Base-by-base conservation (phyloP, 2,797 vertebrate species). In the Hemibagrus guttatus region DNA sequence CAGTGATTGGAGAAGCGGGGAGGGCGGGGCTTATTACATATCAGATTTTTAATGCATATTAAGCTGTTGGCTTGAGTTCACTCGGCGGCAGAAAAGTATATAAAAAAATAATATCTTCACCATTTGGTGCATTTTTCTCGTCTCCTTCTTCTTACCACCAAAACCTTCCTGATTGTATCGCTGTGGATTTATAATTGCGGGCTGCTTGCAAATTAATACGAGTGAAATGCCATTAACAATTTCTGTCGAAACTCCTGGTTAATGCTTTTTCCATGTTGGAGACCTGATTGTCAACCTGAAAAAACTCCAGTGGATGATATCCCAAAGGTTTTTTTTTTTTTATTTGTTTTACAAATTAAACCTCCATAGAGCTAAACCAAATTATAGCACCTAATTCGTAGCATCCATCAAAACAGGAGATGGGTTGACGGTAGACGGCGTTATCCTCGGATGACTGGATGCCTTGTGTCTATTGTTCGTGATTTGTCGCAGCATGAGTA, bases 371-470 rank as follows among this genome's bases (percentile, higher is more conserved):
- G 35, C 66, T 56, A 35, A 85, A 87, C 58, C 12, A 26, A 74
- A 85, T 87, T 75, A 81, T 2, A 81, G 23, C 59, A 14, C 13
- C 78, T 75, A 85, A 87, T 85, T 46, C 31, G 46, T 19, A 35
- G 54, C 82, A 72, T 84, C 76, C 68, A 75, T 85, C 83, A 75
- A 58, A 75, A 76, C 87, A 52, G 31, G 79, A 64, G 35, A n/a
- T n/a, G 23, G n/a, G 52, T 23, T 82, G 87, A 85, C 69, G n/a
- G 85, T 9, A 46, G 46, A 66, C 13, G n/a, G 2, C 1, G 59
- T n/a, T 42, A 8, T 81, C 78, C 58, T 63, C 39, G 46, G 46
- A 26, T 68, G 16, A 61, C 39, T 1, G 2, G 0, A 23, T 8
- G n/a, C 74, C 35, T 19, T 8, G n/a, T 7, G 3, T 84, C 58